Base-by-base conservation (phyloP, 2,113 vertebrate genomes). In the Vombatus ursinus region DNA sequence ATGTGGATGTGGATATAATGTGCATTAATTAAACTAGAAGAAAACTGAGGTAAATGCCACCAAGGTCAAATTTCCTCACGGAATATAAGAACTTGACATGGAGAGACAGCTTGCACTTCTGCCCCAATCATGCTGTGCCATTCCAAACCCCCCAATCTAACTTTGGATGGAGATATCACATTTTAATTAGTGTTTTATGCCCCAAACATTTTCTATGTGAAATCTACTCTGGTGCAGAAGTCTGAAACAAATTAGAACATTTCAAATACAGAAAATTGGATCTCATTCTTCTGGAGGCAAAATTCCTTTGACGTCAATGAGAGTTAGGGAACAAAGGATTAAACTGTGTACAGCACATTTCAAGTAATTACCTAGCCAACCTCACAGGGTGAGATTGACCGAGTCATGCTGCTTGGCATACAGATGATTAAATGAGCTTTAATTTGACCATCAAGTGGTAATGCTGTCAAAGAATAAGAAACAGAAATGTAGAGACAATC, bases 11-110 rank as follows among this genome's bases (percentile, higher is more conserved):
- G 50, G 51, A 44, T 44, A 51, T n/a, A 77, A 91, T 7, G 25
- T 25, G 0, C 5, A 2, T 25, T 10, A 16, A 54, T 91, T 24
- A 93, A 14, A 0, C 77, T 94, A 23, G n/a, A 54, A 94, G 93
- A 44, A 93, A 68, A 9, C 68, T 84, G 68, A 84, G 68, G 68
- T 77, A 77, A 77, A 10, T 3, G 44, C 12, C n/a, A 90, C 53
- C 23, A 52, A 96, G 57, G 92, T 95, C 92, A 97, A 95, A 93
- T 8, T 14, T 92, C 91, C 90, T 95, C 92, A 37, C 68, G 93
- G 94, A 97, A 54, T 93, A n/a, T 68, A 95, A 91, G 89, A 0
- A 3, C 52, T 89, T 97, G 52, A 89, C 93, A 90, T 48, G 47
- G 97, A 93, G n/a, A 92, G 54, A 44, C 51, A 48, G 49, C 91